A percentile compares a stretch with the other conserved stretches of the same genome.
phyloP scores from a whole-genome alignment of 2,797 vertebrate genomes.

The Epinephelus malabaricus region DNA sequence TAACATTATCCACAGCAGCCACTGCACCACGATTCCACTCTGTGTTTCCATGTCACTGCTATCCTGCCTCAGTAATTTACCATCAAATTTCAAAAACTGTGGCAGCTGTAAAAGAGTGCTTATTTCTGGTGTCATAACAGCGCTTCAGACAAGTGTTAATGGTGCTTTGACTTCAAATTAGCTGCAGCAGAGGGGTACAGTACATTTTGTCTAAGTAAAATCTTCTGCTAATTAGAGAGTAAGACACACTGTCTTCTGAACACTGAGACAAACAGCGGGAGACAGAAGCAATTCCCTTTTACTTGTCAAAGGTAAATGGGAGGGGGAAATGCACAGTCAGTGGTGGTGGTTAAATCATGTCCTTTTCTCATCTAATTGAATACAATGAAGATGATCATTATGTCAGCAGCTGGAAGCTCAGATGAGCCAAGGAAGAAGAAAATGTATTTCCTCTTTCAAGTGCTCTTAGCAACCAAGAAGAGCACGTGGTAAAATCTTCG shows the following conservation, averaged over 20 bases:
- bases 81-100: neutral
- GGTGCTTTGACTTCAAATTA: constrained; percentile 25
- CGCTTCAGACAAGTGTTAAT: neutral
- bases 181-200: constrained; percentile 5
- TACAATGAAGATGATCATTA: constrained; percentile 9
- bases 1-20: neutral
- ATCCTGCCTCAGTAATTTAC: neutral
- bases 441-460: neutral
- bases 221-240: constrained; percentile 20
- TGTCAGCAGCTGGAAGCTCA: neutral
- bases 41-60: neutral
- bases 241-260: constrained; percentile 9
- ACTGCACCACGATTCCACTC: neutral
- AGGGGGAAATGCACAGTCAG: constrained; percentile 2
- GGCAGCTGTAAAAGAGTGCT: neutral
- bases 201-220: constrained; percentile 31
- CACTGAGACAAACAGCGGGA: constrained; percentile 5
- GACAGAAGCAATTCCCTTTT: neutral
- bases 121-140: constrained; percentile 23
- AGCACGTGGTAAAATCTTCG: constrained; percentile 16
- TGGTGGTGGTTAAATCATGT: neutral
- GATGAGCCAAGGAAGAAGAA: neutral
- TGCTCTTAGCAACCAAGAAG: neutral
- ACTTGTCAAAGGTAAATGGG: constrained; percentile 19
- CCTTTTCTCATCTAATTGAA: constrained; percentile 23